Evolutionary conservation across 92 coral and sea anemone species (phyloP).

Genomic region (Epizoanthus illoricatus): DNA sequence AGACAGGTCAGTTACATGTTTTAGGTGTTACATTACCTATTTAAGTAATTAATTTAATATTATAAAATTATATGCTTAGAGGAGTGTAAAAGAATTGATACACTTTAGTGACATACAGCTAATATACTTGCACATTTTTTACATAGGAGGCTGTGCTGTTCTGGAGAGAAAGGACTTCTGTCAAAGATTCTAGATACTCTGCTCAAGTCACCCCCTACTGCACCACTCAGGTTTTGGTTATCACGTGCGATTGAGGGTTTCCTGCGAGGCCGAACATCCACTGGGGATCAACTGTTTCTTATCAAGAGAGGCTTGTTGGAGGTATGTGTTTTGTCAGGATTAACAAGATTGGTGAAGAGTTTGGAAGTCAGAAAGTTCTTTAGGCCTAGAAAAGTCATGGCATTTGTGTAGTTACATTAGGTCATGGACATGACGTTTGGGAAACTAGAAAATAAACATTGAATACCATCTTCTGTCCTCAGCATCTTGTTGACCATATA

Average conservation of each 20-base stretch:
- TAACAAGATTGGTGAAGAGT: not conserved
- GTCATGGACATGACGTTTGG: too few relatives aligned
- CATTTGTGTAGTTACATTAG: too few relatives aligned
- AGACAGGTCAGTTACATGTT: conserved; percentile 53
- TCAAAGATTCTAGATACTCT: conserved; percentile 85
- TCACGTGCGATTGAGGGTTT: conserved; percentile 98
- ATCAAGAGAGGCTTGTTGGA: conserved; percentile 94
- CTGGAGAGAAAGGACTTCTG: conserved; percentile 87
- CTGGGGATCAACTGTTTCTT: conserved; percentile 92
- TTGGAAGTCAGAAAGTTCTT: not conserved
- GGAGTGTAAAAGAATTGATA: not conserved
- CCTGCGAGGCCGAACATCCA: conserved; percentile 92
- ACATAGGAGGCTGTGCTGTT: conserved; percentile 71
- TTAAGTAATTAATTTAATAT: too few relatives aligned
- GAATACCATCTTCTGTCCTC: conserved; percentile 15
- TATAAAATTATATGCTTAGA: too few relatives aligned
- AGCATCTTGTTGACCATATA: conserved; percentile 95
- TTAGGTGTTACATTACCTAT: not conserved
- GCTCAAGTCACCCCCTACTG: conserved; percentile 73
- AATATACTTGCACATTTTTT: not conserved
- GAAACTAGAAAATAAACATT: too few relatives aligned
- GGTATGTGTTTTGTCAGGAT: conserved; percentile 41
- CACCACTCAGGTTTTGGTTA: conserved; percentile 96
- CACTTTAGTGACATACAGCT: not conserved
- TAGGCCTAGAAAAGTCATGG: too few relatives aligned